Percentiles rank a stretch among this genome's conserved stretches.
phyloP scores from a whole-genome alignment of 2,113 vertebrate genomes.

The Mus pahari region DNA sequence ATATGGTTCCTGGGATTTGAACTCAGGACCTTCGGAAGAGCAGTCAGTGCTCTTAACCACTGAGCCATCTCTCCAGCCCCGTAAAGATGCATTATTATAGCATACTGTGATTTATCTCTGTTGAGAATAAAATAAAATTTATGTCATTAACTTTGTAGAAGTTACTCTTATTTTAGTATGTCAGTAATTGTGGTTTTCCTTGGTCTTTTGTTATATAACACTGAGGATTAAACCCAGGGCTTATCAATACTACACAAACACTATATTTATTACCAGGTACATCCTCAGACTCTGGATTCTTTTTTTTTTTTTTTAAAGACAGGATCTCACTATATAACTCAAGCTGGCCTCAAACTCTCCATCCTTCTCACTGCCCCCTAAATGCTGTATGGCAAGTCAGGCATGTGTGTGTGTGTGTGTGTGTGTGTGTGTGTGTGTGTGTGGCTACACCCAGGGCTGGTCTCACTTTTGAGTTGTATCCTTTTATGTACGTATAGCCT shows the following conservation, averaged over 20 bases:
- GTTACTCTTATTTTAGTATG: not conserved
- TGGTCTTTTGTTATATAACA: not conserved
- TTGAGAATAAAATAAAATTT: not conserved
- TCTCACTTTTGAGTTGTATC: not conserved
- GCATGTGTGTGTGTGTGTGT: rapidly evolving
- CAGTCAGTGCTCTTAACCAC: no score
- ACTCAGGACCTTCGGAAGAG: no score
- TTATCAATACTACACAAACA: not conserved
- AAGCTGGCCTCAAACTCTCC: not conserved
- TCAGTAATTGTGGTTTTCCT: not conserved
- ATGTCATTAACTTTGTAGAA: not conserved
- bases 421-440: no score
- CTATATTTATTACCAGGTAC: not conserved
- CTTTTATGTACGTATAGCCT: not conserved
- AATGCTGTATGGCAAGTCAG: not conserved
- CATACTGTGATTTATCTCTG: not conserved
- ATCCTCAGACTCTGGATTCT: not conserved
- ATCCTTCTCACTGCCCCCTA: not conserved
- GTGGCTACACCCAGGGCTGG: not conserved
- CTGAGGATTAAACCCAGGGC: not conserved
- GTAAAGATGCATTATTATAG: not conserved
- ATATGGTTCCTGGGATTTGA: no score
- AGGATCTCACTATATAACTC: not conserved
- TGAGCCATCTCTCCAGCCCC: no score
- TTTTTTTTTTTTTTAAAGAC: not conserved